Conservation (phyloP, 2,113 vertebrate genomes). For the Podarcis cretensis region DNA sequence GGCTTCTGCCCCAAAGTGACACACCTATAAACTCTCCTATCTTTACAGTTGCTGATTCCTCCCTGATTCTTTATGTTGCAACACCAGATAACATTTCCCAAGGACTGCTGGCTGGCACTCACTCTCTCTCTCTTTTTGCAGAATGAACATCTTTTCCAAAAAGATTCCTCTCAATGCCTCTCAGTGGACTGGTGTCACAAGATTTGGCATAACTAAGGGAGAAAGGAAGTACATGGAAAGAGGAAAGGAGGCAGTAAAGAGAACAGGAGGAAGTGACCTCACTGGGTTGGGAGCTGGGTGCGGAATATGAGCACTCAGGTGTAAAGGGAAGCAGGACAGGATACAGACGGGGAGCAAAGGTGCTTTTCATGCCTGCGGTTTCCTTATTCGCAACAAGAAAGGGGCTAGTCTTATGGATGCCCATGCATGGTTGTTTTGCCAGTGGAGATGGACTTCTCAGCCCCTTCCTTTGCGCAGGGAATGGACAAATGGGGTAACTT, state of each 20-base stretch:
- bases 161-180: not conserved
- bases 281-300: slow-evolving; percentile 28
- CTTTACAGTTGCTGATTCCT: not conserved
- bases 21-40: not conserved
- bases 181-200: slow-evolving; percentile 19
- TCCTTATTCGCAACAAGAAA: not conserved
- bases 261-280: slow-evolving; percentile 74
- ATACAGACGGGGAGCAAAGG: slow-evolving; percentile 58
- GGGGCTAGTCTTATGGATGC: not conserved
- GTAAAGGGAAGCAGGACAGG: slow-evolving; percentile 61
- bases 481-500: too few species aligned
- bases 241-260: slow-evolving; percentile 61
- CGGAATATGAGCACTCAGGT: slow-evolving; percentile 24
- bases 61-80: too few species aligned
- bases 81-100: too few species aligned
- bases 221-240: slow-evolving; percentile 56
- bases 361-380: not conserved
- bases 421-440: not conserved
- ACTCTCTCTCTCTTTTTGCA: too few species aligned
- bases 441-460: too few species aligned
- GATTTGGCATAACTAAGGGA: slow-evolving; percentile 57
- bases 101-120: not conserved
- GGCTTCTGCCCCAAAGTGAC: too few species aligned
- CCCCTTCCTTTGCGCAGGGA: not conserved
- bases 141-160: not conserved